Base-by-base conservation (phyloP, 2,797 vertebrate genomes). In the Ctenopoma kingsleyae region DNA sequence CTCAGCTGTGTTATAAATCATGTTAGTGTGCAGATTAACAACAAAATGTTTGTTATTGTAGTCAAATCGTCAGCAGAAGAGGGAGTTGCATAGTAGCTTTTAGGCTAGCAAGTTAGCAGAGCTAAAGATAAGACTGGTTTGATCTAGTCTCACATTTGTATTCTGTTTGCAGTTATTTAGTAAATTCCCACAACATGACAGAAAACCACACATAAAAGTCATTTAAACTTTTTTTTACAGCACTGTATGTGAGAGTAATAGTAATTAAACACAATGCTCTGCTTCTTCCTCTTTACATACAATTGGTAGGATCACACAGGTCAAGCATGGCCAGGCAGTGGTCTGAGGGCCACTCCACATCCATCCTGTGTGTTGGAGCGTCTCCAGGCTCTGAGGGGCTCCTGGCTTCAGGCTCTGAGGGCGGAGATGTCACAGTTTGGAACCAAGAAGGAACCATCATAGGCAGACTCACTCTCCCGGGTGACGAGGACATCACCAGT, bases 321-420 rank as follows among this genome's bases (percentile, higher is more conserved):
- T 44, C 17, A 44, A 19, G 3, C 50, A 98, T 98, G 97, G 94
- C 96, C 35, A 85, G 72, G 17, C 91, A 80, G 80, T 99, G 98
- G 98, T 74, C 25, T 0, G 93, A 87, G 0, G 96, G 96, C 9
- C 97, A 98, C 69, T 94, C 93, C 8, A 85, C 87, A 15, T 58
- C 96, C 6, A 67, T 99, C 17, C 86, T 99, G 54, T 98, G 97
- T 74, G 91, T 97, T 2, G 81, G 80, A 0, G 90, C 89, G 1
- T 89, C 93, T 3, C 87, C 80, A 0, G 95, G 88, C 77, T 68
- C 85, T 0, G 95, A 96, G 0, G 94, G 94, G 25, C 80, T 96
- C 36, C 88, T 98, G 6, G 97, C 93, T 19, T 98, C 97, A 0
- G 97, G 97, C 1, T 96, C 95, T 0, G 97, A 99, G 84, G 86